A percentile compares a stretch with the other conserved stretches of the same genome.
Conservation (phyloP, 2,797 vertebrate species). For the Macropus fuliginosus region DNA sequence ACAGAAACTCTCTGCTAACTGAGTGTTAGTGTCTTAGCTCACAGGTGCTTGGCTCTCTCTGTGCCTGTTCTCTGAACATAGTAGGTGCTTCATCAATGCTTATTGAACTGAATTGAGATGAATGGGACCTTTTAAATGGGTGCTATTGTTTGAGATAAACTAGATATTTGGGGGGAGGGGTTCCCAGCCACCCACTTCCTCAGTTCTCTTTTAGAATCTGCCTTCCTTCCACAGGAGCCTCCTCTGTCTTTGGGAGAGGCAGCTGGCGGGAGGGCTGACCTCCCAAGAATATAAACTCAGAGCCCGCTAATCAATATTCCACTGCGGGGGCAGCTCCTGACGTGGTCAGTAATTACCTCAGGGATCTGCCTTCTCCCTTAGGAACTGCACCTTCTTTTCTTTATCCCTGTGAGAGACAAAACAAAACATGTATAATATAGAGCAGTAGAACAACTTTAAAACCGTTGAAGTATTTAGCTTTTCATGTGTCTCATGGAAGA, state of each 20-base stretch:
- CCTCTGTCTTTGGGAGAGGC: constrained; percentile 78
- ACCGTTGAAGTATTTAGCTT: neutral
- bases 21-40: neutral
- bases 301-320: constrained; percentile 80
- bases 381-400: constrained; percentile 58
- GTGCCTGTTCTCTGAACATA: neutral
- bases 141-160: neutral
- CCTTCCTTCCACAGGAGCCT: constrained; percentile 70
- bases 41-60: neutral
- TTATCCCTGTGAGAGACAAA: neutral
- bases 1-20: neutral
- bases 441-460: neutral
- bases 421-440: neutral
- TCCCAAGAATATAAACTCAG: constrained; percentile 60
- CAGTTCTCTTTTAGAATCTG: constrained; percentile 73
- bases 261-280: constrained; percentile 71
- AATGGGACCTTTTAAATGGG: neutral
- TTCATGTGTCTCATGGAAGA: neutral
- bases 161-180: neutral
- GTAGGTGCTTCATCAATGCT: neutral
- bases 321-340: constrained; percentile 59
- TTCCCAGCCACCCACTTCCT: neutral
- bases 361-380: constrained; percentile 54
- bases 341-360: constrained; percentile 74
- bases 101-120: neutral